Evolutionary conservation across 2,113 vertebrate genomes (phyloP).

Genomic region (Peromyscus leucopus): DNA sequence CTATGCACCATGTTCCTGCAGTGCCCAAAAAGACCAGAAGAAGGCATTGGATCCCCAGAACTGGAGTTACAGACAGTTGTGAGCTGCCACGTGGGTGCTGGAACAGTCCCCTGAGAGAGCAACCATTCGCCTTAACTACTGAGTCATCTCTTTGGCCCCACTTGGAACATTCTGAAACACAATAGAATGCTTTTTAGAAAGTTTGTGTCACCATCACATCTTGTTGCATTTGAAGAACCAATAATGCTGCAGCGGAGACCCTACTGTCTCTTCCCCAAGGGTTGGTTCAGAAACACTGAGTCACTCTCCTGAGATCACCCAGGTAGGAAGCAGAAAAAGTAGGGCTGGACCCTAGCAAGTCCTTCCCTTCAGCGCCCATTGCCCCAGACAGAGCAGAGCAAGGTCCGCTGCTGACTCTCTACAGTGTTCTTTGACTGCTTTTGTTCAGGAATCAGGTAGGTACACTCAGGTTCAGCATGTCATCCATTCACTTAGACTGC

Average conservation of each 20-base stretch:
- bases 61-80: neutral
- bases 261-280: neutral
- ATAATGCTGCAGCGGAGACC: neutral
- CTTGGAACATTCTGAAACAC: neutral
- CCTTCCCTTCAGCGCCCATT: neutral
- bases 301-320: neutral
- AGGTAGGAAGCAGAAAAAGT: neutral
- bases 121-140: neutral
- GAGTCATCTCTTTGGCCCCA: neutral
- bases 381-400: neutral
- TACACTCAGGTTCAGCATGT: neutral
- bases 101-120: neutral
- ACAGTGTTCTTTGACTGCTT: neutral
- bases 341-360: no score
- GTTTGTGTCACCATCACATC: neutral
- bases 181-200: neutral
- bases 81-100: neutral
- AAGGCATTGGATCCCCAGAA: neutral
- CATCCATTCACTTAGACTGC: neutral
- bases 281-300: neutral
- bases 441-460: neutral
- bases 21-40: neutral
- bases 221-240: neutral
- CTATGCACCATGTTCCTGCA: neutral
- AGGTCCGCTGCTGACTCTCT: neutral